These are phyloP conservation scores for Tautogolabrus adspersus DNA, from an alignment of 2,113 vertebrate genomes.

Conservation along the genomic window DNA sequence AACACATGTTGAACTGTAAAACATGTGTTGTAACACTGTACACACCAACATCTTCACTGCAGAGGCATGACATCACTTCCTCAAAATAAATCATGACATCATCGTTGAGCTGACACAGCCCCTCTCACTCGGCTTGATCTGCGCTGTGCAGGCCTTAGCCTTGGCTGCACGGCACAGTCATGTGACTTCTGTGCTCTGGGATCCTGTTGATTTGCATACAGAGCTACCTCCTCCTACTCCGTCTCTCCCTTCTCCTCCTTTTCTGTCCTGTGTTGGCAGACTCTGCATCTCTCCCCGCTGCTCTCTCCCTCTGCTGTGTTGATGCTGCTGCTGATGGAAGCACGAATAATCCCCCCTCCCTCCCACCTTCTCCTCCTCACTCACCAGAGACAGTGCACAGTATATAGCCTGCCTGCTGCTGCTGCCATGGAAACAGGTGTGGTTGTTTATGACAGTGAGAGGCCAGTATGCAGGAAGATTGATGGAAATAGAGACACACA, in stretches of 20 bases:
- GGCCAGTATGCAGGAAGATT: slow-evolving; percentile 73
- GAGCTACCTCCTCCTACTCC: slow-evolving; percentile 29
- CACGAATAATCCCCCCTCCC: slow-evolving; percentile 71
- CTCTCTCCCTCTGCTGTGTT: slow-evolving; percentile 51
- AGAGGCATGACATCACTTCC: slow-evolving; percentile 83
- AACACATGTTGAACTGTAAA: slow-evolving; percentile 16
- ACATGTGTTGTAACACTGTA: slow-evolving; percentile 29
- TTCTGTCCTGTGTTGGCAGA: slow-evolving; percentile 53
- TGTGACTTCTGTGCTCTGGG: slow-evolving; percentile 62
- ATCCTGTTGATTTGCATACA: slow-evolving; percentile 70
- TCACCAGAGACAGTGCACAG: slow-evolving; percentile 77
- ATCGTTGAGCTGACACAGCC: slow-evolving; percentile 76
- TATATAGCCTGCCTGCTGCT: slow-evolving; percentile 78
- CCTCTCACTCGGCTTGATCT: slow-evolving; percentile 60
- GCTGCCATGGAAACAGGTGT: slow-evolving; percentile 87
- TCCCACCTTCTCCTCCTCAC: slow-evolving; percentile 66
- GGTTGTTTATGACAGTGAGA: slow-evolving; percentile 84
- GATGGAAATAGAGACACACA: slow-evolving; percentile 63
- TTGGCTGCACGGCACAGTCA: slow-evolving; percentile 56
- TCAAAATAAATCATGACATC: slow-evolving; percentile 88
- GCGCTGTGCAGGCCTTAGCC: slow-evolving; percentile 62
- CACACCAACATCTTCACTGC: slow-evolving; percentile 73
- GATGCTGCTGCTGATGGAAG: slow-evolving; percentile 77
- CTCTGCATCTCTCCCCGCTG: slow-evolving; percentile 61
- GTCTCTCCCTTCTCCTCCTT: slow-evolving; percentile 33